Evolutionary conservation across 2,888 invertebrate species (phyloP), one percentile per base, ranked within the genome.

Genomic region (Cephus pulcher): DNA sequence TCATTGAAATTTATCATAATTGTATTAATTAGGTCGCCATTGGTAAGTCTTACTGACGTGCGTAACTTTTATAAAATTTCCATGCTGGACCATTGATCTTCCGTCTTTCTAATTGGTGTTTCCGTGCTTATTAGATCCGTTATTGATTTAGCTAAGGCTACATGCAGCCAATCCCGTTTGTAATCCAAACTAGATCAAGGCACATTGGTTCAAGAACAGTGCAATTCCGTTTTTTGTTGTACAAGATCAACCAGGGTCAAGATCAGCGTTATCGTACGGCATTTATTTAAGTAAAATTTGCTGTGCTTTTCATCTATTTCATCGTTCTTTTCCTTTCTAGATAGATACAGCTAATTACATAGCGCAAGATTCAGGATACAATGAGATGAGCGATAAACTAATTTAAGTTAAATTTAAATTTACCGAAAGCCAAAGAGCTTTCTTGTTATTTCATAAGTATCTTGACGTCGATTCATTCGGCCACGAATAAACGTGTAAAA

Each of bases 261-360:
- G 71, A 71, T 71, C 71, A 71, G 71, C 32, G 71, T 71, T 71
- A 71, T 71, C 71, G 12, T 23, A 56, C 56, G 56, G 56, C 1
- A 56, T 23, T 56, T 23, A 23, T 56, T 56, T 56, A 23, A 56
- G 23, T 56, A 23, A 56, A 56, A 56, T 56, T 56, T 56, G 23
- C 23, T 56, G 9, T 71, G 70, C 3, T 56, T 23, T 71, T 68
- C 23, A n/a, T 12, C 12, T 73, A 9, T 32, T 76, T 71, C 12
- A 76, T 30, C 32, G 70, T 33, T 40, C 32, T 56, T 2, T 23
- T 56, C 2, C 56, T 56, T 56, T 9, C 23, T 23, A 23, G 23
- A 23, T 6, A 23, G 6, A 23, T 56, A 56, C 9, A 23, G 23
- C 9, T 56, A 56, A 23, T 9, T 56, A 56, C 2, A 56, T 23